phyloP scores from a whole-genome alignment of 2,888 invertebrate species.

The Pachycephus smyrnensis region DNA sequence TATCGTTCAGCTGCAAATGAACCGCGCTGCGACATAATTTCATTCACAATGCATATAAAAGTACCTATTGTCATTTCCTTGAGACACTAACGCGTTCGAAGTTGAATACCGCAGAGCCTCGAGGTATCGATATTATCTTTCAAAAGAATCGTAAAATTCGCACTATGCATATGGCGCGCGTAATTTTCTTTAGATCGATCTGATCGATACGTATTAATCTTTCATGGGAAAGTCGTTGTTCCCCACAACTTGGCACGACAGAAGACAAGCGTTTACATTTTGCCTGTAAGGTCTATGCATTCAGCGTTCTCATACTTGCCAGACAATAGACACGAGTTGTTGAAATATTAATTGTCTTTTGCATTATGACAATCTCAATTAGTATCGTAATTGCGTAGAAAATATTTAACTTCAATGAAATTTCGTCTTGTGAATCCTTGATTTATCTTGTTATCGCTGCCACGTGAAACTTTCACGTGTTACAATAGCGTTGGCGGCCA shows the following conservation, averaged over 20 bases:
- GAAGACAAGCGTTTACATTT: background rate
- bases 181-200: background rate
- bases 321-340: background rate
- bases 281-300: background rate
- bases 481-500: background rate
- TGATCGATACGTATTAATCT: background rate
- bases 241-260: background rate
- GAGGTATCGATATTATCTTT: background rate
- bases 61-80: background rate
- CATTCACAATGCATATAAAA: background rate
- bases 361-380: background rate
- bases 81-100: background rate
- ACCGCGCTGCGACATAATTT: background rate
- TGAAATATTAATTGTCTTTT: background rate
- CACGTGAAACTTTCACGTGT: background rate
- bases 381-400: background rate
- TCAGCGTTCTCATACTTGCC: background rate
- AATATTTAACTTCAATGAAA: background rate
- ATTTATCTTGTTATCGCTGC: background rate
- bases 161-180: background rate
- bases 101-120: background rate
- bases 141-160: background rate
- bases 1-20: background rate
- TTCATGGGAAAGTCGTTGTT: background rate
- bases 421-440: background rate